phyloP scores from a whole-genome alignment of 2,797 vertebrate species.

The Austrolebias charrua region DNA sequence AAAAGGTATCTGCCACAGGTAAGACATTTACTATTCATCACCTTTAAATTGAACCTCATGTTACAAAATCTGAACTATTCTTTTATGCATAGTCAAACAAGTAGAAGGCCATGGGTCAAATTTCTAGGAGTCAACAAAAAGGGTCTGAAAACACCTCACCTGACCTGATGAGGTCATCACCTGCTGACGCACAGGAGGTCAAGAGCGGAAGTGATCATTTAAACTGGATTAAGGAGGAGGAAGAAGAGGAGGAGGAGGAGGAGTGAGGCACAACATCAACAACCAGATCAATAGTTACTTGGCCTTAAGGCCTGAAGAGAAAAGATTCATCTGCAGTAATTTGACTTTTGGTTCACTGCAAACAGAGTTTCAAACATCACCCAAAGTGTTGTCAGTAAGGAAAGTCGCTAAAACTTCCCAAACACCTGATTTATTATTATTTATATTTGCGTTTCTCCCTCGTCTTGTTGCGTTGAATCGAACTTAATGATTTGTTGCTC shows the following conservation, averaged over 20 bases:
- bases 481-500: not conserved
- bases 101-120: too few relatives aligned
- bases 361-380: not conserved
- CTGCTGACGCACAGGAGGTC: constrained; percentile 44
- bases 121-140: too few relatives aligned
- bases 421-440: too few relatives aligned
- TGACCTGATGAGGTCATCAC: constrained; percentile 43
- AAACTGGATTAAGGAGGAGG: constrained; percentile 60
- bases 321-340: too few relatives aligned
- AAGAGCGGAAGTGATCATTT: constrained; percentile 46
- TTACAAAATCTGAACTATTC: too few relatives aligned
- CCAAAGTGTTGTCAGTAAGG: too few relatives aligned
- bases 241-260: not conserved
- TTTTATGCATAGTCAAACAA: too few relatives aligned
- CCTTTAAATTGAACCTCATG: not conserved
- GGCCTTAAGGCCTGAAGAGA: too few relatives aligned
- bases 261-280: not conserved
- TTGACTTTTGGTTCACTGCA: not conserved
- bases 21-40: too few relatives aligned
- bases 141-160: too few relatives aligned
- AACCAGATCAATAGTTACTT: not conserved
- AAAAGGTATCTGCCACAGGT: too few relatives aligned
- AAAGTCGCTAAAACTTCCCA: too few relatives aligned
- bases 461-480: not conserved
- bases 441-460: not conserved